A percentile compares a stretch with the other conserved stretches of the same genome.
These are phyloP conservation scores for Diabrotica balteata DNA, from an alignment of 2,888 invertebrate genomes.

Conservation along the genomic window DNA sequence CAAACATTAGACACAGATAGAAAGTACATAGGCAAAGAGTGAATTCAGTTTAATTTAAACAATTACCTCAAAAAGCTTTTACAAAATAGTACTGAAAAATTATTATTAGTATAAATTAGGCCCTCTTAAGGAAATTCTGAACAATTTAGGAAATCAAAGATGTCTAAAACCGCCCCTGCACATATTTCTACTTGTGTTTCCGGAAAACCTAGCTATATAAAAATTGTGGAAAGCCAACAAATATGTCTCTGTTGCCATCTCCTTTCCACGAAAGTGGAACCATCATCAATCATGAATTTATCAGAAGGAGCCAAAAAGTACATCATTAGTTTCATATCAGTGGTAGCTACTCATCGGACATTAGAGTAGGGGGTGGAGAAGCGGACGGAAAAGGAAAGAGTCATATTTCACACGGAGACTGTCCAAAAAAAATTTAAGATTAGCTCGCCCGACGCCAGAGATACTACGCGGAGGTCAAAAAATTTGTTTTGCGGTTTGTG, in stretches of 20 bases:
- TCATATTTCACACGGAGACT: constrained; percentile 46
- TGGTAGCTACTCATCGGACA: constrained; percentile 50
- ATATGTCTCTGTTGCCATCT: constrained; percentile 41
- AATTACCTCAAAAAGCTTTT: no score
- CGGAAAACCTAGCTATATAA: constrained; percentile 9
- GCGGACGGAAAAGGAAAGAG: constrained; percentile 43
- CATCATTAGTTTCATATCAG: constrained; percentile 58
- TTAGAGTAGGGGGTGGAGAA: constrained; percentile 43
- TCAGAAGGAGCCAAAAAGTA: constrained; percentile 54
- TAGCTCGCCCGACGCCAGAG: constrained; percentile 21
- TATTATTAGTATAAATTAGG: no score
- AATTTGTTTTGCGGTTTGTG: constrained; percentile 11
- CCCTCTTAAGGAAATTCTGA: no score
- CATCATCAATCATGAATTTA: constrained; percentile 56
- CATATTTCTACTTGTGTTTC: constrained; percentile 10
- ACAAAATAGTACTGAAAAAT: no score
- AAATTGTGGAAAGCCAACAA: constrained; percentile 31
- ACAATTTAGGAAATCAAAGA: no score
- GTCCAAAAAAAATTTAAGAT: constrained; percentile 26
- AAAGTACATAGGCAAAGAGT: no score
- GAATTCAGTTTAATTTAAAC: no score
- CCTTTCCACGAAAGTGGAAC: constrained; percentile 30
- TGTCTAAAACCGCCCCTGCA: constrained; percentile 1
- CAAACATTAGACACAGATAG: no score
- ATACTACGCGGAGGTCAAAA: constrained; percentile 9